phyloP scores from a whole-genome alignment of 2,888 invertebrate genomes.

The Sesia bembeciformis region DNA sequence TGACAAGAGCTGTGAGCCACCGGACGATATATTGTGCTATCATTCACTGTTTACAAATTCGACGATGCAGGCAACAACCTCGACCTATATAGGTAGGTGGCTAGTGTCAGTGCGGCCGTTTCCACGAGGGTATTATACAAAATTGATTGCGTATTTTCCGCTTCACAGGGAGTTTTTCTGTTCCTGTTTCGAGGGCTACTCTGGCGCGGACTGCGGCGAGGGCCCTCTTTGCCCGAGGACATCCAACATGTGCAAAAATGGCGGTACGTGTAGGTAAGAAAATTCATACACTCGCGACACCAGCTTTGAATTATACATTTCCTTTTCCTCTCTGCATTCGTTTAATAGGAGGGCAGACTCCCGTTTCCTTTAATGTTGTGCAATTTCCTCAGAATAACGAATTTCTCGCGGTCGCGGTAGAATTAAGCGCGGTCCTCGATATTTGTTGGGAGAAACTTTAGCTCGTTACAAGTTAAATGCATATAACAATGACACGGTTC shows the following conservation, averaged over 20 bases:
- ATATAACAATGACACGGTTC: constrained; percentile 13
- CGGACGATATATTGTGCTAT: constrained; percentile 10
- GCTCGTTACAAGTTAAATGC: constrained; percentile 37
- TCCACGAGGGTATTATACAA: constrained; percentile 9
- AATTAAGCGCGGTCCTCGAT: constrained; percentile 22
- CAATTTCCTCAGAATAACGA: constrained; percentile 42
- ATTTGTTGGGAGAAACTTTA: constrained; percentile 31
- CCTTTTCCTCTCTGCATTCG: constrained; percentile 11
- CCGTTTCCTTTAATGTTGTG: constrained; percentile 25
- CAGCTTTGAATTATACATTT: constrained; percentile 4
- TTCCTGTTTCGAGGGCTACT: constrained; percentile 87
- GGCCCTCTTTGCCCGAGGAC: constrained; percentile 83
- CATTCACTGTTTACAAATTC: constrained; percentile 23
- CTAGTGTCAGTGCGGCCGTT: background rate
- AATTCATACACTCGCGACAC: constrained; percentile 4
- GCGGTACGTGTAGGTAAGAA: constrained; percentile 88
- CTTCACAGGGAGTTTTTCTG: constrained; percentile 81
- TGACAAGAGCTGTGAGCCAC: constrained; percentile 15
- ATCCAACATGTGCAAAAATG: constrained; percentile 82
- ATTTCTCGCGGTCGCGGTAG: constrained; percentile 27
- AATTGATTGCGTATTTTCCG: constrained; percentile 21
- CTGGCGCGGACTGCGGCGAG: constrained; percentile 84
- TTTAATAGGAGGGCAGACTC: constrained; percentile 13
- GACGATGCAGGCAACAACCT: constrained; percentile 14
- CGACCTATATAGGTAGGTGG: constrained; percentile 1